phyloP scores from a whole-genome alignment of 2,888 invertebrate genomes.

The Monochamus alternatus region DNA sequence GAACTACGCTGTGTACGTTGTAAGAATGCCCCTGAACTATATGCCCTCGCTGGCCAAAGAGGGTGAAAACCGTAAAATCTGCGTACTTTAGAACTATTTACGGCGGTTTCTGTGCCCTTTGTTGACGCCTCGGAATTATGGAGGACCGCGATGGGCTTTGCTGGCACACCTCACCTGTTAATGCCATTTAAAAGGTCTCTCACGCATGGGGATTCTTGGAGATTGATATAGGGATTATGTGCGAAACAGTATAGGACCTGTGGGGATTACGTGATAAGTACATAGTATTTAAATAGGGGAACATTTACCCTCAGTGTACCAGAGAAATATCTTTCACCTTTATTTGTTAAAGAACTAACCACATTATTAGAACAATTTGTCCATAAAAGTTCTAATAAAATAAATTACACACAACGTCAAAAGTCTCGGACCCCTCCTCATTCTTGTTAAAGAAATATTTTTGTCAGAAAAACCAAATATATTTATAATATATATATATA shows the following conservation, averaged over 20 bases:
- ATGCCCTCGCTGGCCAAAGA: slow-evolving; percentile 10
- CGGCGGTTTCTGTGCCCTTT: slow-evolving; percentile 16
- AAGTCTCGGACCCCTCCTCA: no score
- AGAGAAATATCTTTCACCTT: no score
- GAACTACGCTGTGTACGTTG: no score
- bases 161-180: slow-evolving; percentile 24
- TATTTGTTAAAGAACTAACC: no score
- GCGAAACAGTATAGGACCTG: not conserved
- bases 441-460: no score
- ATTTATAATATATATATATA: no score
- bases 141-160: slow-evolving; percentile 5
- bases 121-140: slow-evolving; percentile 20
- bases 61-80: slow-evolving; percentile 29
- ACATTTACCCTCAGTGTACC: not conserved
- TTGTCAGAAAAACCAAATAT: no score
- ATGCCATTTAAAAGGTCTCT: slow-evolving; percentile 15
- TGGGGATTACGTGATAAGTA: not conserved
- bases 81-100: slow-evolving; percentile 32
- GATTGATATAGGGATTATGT: slow-evolving; percentile 20
- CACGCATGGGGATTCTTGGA: not conserved
- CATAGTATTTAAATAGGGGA: no score
- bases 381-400: no score
- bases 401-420: no score
- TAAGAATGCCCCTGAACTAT: not conserved
- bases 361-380: no score